Conservation (phyloP, 2,888 invertebrate genomes). For the Orthosia gracilis region DNA sequence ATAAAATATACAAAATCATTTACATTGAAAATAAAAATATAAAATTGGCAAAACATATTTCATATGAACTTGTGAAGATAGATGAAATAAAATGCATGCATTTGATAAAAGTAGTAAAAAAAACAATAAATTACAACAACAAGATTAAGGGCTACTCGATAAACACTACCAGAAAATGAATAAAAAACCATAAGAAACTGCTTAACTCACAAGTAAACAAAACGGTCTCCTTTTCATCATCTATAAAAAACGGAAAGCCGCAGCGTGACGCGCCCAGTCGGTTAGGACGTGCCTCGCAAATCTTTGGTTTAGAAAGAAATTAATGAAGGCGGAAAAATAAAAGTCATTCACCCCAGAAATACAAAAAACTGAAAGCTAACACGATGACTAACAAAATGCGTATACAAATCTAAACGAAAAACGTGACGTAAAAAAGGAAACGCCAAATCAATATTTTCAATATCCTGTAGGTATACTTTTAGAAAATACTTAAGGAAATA, state of each 20-base stretch:
- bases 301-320: conserved; percentile 55
- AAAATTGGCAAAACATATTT: no score
- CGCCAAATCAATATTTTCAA: conserved; percentile 68
- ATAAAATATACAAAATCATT: no score
- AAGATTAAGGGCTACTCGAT: no score
- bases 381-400: conserved; percentile 44
- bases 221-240: conserved; percentile 24
- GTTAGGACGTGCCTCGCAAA: conserved; percentile 39
- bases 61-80: no score
- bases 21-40: no score
- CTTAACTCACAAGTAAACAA: conserved; percentile 36
- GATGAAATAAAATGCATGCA: no score
- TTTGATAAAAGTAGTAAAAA: no score
- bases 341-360: conserved; percentile 40
- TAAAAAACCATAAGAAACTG: no score
- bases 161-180: no score
- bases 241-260: conserved; percentile 27
- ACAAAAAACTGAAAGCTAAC: conserved; percentile 20
- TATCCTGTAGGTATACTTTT: conserved; percentile 69
- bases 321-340: conserved; percentile 49
- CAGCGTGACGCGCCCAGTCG: conserved; percentile 10
- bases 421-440: conserved; percentile 49
- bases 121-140: no score
- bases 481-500: conserved; percentile 71
- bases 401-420: conserved; percentile 56